Percentiles rank a stretch among this genome's conserved stretches.
Evolutionary conservation across 2,888 invertebrate genomes (phyloP).

Genomic region (Rosalia funebris): DNA sequence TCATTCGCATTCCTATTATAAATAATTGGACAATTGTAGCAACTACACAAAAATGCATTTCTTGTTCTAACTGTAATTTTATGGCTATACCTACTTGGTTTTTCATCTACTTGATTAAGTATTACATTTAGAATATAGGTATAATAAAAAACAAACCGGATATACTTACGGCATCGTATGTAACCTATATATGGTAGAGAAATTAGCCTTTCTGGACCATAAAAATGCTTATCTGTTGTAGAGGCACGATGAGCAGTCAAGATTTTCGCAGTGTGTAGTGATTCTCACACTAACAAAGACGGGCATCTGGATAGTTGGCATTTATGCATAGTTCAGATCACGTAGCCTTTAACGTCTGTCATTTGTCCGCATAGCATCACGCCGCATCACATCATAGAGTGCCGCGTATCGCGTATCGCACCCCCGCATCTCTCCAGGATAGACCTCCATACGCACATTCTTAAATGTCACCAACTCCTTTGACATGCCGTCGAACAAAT

Average conservation of each 20-base stretch:
- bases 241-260: conserved; percentile 46
- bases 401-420: conserved; percentile 59
- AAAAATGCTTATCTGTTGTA: conserved; percentile 48
- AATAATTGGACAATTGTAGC: too few species aligned
- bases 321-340: conserved; percentile 62
- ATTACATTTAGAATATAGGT: not conserved
- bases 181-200: conserved; percentile 43
- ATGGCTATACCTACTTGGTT: not conserved
- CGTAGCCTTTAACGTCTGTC: conserved; percentile 61
- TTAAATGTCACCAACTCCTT: conserved; percentile 43
- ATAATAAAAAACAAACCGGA: conserved; percentile 14
- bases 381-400: conserved; percentile 58
- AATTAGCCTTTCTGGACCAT: conserved; percentile 47
- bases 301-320: conserved; percentile 50
- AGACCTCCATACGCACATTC: conserved; percentile 52
- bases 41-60: too few species aligned
- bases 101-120: not conserved
- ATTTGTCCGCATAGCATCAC: conserved; percentile 63
- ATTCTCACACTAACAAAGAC: conserved; percentile 59
- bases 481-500: conserved; percentile 20
- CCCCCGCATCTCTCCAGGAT: conserved; percentile 56
- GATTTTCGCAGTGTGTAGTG: conserved; percentile 52
- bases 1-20: too few species aligned
- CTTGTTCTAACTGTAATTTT: too few species aligned
- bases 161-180: conserved; percentile 34